Base-by-base conservation (phyloP, 2,888 invertebrate species). In the Phyto melanocephala region DNA sequence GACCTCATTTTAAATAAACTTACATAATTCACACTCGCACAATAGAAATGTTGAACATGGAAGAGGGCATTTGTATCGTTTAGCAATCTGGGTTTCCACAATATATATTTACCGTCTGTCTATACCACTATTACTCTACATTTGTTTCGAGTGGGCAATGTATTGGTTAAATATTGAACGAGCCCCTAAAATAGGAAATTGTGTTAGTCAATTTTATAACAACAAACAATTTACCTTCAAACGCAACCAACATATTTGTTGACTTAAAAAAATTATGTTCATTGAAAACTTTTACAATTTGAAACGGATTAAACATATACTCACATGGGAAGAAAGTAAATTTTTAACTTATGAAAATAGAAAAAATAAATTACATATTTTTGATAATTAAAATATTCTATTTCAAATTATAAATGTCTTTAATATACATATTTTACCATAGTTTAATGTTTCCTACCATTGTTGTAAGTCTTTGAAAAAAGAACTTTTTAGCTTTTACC, bases 121-220 rank as follows among this genome's bases (percentile, higher is more conserved):
- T 58, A 71, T 54, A 45, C 60, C 62, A 45, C 33, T 77, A 42
- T 40, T 63, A 62, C 24, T 63, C 47, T 70, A 54, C 17, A 42
- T 50, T 60, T 54, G 52, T 75, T 58, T 74, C 35, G 47, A 56
- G 63, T 72, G 67, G 74, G 62, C 17, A 80, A 72, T 77, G 62
- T 58, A 56, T 77, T 62, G 76, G 62, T 40, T 84, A 81, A 76
- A 81, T 76, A 80, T 76, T 65, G 56, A 83, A 74, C 82, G 79
- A 84, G 71, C 81, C 80, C 81, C 86, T 86, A 86, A 76, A 86
- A 86, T 84, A 81, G 85, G 84, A 86, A 85, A 85, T 82, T 84
- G 78, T 42, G 79, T 84, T 85, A 83, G 65, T 76, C 76, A 83
- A 70, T 79, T n/a, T 56, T 71, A 28, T 17, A 79, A 77, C 60